A percentile compares a stretch with the other conserved stretches of the same genome.
phyloP scores from a whole-genome alignment of 2,113 vertebrate species.

The Pseudonaja textilis region DNA sequence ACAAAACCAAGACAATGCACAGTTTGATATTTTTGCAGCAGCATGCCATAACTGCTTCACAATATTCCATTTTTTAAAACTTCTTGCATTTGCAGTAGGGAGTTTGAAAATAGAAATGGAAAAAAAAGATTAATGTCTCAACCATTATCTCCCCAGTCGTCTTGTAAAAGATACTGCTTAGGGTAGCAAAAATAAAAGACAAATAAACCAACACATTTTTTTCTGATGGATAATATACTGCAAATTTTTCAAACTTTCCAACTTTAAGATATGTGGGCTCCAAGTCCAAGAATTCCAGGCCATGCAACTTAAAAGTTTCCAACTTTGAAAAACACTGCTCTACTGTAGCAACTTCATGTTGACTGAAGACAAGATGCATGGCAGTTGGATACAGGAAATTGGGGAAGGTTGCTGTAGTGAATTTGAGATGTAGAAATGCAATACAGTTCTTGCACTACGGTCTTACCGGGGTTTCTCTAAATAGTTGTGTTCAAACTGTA shows the following conservation, averaged over 20 bases:
- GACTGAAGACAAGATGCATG: background rate
- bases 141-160: background rate
- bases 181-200: background rate
- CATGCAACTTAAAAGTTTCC: background rate
- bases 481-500: conserved; percentile 85
- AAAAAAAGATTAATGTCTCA: background rate
- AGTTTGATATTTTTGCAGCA: background rate
- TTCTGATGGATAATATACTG: background rate
- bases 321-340: background rate
- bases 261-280: background rate
- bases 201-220: background rate
- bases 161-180: background rate
- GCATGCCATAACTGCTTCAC: background rate
- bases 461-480: conserved; percentile 85
- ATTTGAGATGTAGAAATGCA: background rate
- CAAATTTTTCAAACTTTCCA: background rate
- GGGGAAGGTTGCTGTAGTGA: background rate
- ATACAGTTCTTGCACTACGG: background rate
- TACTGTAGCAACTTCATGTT: background rate
- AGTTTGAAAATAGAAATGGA: background rate
- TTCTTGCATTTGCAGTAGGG: background rate
- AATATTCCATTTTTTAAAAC: background rate
- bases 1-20: background rate
- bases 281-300: background rate
- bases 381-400: background rate